Conservation (phyloP, 2,797 vertebrate species). For the Sebastes variabilis region DNA sequence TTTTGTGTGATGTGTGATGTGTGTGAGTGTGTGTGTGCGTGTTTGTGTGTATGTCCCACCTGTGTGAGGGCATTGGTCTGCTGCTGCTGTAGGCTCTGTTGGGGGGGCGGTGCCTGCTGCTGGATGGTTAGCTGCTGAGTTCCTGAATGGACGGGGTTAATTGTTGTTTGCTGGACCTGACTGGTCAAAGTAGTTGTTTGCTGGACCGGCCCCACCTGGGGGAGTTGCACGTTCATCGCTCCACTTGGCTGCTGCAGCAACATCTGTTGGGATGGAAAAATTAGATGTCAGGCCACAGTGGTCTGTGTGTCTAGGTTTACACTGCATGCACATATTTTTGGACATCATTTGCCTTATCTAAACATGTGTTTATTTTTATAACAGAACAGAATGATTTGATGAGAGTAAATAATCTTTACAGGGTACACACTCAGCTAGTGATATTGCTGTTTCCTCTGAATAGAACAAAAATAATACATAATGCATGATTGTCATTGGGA, state of each 20-base stretch:
- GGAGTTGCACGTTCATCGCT: conserved; percentile 89
- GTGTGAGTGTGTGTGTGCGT: conserved; percentile 75
- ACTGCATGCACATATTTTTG: background rate
- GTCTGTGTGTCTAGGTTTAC: background rate
- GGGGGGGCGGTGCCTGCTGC: conserved; percentile 65
- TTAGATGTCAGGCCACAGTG: background rate
- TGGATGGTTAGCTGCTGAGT: conserved; percentile 86
- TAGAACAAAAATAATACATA: conserved; percentile 32
- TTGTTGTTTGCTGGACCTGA: conserved; percentile 86
- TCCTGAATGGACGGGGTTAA: conserved; percentile 84
- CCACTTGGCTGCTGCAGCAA: conserved; percentile 90
- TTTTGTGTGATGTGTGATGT: conserved; percentile 22
- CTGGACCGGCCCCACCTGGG: conserved; percentile 87
- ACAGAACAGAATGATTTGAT: background rate
- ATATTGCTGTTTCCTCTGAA: conserved; percentile 4
- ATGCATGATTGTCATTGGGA: conserved; percentile 31
- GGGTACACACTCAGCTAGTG: background rate
- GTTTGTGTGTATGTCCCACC: conserved; percentile 39
- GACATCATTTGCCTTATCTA: background rate
- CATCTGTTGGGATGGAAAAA: conserved; percentile 83
- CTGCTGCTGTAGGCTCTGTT: conserved; percentile 71
- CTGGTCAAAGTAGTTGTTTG: conserved; percentile 84
- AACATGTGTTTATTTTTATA: background rate
- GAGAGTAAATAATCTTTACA: background rate
- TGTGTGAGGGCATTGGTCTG: conserved; percentile 67